Percentiles rank a stretch among this genome's conserved stretches.
These are phyloP conservation scores for Rapana venosa DNA, from an alignment of 2,888 invertebrate species.

Conservation along the genomic window DNA sequence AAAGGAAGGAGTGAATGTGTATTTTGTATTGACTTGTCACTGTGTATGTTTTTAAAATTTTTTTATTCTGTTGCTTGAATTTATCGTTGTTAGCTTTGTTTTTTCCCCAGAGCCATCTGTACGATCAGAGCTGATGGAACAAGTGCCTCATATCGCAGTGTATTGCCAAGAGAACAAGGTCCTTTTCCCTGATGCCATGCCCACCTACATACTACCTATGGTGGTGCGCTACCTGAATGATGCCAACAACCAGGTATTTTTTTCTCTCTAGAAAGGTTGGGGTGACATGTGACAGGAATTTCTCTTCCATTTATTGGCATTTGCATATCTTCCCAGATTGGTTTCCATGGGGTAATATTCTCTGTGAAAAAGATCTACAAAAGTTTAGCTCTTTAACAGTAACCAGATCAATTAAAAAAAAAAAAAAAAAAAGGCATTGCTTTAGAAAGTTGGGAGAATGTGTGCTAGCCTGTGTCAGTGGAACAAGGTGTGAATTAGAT, in stretches of 20 bases:
- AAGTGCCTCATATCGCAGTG: conserved; percentile 84
- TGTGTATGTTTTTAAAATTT: background rate
- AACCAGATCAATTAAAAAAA: no score
- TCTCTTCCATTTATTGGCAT: background rate
- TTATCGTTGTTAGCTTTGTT: conserved; percentile 16
- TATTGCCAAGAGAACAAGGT: conserved; percentile 81
- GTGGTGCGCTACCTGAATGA: conserved; percentile 83
- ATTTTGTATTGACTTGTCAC: background rate
- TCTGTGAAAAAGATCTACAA: background rate
- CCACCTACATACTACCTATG: conserved; percentile 83
- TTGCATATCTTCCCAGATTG: background rate
- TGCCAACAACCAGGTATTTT: conserved; percentile 81
- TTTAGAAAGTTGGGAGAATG: no score
- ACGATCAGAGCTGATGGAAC: conserved; percentile 84
- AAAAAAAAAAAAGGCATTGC: no score
- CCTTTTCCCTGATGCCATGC: conserved; percentile 80
- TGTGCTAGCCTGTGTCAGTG: no score
- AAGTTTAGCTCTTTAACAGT: no score
- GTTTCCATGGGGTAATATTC: background rate
- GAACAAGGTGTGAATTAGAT: no score
- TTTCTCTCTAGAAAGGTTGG: background rate
- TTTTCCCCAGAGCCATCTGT: conserved; percentile 82
- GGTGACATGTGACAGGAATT: background rate
- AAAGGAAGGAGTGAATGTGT: background rate
- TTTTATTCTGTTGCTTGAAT: conserved; percentile 8